Conservation (phyloP, 1,140 invertebrate genomes). For the Trissolcus basalis region DNA sequence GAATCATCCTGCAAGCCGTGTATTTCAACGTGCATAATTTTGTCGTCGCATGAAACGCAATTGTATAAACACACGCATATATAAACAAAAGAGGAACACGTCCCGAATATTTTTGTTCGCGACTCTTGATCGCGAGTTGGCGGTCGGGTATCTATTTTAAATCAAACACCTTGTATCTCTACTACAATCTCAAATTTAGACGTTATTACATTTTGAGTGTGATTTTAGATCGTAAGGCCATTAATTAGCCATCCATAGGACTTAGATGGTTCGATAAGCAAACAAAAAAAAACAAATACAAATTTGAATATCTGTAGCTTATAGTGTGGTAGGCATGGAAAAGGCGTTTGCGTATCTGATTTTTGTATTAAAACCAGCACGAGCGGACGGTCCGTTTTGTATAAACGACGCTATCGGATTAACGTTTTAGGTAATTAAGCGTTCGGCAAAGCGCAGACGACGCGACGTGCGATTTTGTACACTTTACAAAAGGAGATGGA, state of each 20-base stretch:
- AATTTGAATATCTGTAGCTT: constrained; percentile 17
- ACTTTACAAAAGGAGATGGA: constrained; percentile 15
- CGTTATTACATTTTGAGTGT: constrained; percentile 71
- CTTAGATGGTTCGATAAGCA: constrained; percentile 37
- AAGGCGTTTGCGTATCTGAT: constrained; percentile 16
- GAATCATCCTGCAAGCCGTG: constrained; percentile 16
- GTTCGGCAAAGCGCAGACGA: neutral
- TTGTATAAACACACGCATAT: constrained; percentile 2
- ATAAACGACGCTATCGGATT: constrained; percentile 18
- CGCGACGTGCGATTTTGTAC: constrained; percentile 32
- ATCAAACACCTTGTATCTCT: constrained; percentile 54
- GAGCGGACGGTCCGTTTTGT: constrained; percentile 17
- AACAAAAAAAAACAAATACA: constrained; percentile 7
- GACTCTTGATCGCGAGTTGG: constrained; percentile 19
- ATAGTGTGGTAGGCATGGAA: constrained; percentile 14
- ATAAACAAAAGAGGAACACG: constrained; percentile 32
- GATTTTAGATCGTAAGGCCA: constrained; percentile 67
- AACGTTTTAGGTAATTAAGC: constrained; percentile 25
- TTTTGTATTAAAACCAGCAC: constrained; percentile 32
- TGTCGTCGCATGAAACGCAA: neutral
- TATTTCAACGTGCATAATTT: neutral
- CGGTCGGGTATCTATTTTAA: constrained; percentile 50
- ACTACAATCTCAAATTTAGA: constrained; percentile 53
- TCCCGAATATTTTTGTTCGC: constrained; percentile 53
- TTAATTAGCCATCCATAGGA: constrained; percentile 50